Evolutionary conservation across 2,888 invertebrate species (phyloP).

Genomic region (Antheraea assamensis): DNA sequence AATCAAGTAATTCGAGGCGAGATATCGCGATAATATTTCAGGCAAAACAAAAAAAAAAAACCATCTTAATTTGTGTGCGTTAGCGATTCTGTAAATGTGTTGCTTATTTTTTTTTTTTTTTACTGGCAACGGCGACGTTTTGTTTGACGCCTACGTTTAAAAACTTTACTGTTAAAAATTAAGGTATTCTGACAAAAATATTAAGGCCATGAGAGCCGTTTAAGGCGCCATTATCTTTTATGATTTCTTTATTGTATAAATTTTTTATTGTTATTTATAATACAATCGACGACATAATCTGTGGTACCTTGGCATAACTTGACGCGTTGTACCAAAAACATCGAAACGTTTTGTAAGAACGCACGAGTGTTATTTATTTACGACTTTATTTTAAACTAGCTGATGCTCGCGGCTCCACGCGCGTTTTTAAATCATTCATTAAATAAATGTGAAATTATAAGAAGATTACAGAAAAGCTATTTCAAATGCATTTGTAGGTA

Average conservation of each 20-base stretch:
- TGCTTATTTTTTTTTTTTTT: conserved; percentile 2
- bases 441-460: no score
- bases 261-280: background rate
- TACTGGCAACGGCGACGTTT: background rate
- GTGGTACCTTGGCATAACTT: background rate
- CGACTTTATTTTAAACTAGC: background rate
- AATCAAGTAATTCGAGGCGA: conserved; percentile 32
- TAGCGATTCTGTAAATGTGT: conserved; percentile 38
- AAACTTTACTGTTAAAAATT: background rate
- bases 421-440: no score
- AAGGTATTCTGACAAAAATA: background rate
- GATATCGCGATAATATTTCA: conserved; percentile 44
- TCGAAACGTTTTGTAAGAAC: background rate
- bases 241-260: conserved; percentile 1
- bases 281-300: background rate
- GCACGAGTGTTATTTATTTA: background rate
- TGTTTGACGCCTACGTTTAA: conserved; percentile 1
- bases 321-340: background rate
- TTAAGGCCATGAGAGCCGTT: conserved; percentile 6
- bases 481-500: no score
- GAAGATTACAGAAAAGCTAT: no score
- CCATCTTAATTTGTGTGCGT: conserved; percentile 52
- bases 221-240: conserved; percentile 11
- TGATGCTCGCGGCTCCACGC: no score
- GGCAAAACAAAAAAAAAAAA: conserved; percentile 43